phyloP scores from a whole-genome alignment of 1,140 invertebrate genomes.

The Cephus cinctus region DNA sequence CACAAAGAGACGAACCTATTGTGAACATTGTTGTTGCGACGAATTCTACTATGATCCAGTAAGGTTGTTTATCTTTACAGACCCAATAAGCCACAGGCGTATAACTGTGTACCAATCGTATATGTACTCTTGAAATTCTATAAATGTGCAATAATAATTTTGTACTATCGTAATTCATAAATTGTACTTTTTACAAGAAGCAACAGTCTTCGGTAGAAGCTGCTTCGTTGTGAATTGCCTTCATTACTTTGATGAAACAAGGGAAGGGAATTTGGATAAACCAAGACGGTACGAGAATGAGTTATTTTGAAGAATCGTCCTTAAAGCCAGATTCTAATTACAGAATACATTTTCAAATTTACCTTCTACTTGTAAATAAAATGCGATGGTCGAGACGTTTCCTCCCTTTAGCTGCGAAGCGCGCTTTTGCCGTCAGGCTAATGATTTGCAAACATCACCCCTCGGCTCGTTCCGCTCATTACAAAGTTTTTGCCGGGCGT shows the following conservation, averaged over 20 bases:
- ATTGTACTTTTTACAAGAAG: background rate
- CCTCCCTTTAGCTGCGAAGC: constrained; percentile 9
- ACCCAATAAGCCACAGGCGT: no score
- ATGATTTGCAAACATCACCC: constrained; percentile 52
- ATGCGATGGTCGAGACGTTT: no score
- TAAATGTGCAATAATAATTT: no score
- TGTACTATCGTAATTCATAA: background rate
- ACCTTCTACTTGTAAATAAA: constrained; percentile 19
- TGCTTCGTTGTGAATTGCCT: constrained; percentile 6
- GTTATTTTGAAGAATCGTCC: background rate
- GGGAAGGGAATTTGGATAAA: no score
- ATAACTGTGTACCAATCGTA: no score
- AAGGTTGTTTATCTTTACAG: background rate
- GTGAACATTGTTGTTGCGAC: no score
- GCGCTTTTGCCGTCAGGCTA: constrained; percentile 34
- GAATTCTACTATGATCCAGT: no score
- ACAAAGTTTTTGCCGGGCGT: constrained; percentile 36
- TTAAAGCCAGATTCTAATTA: constrained; percentile 7
- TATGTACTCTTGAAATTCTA: no score
- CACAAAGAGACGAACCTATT: no score
- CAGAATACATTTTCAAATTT: constrained; percentile 18
- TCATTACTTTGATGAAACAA: background rate
- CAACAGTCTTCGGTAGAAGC: background rate
- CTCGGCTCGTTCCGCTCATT: constrained; percentile 34
- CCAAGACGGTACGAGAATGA: no score